These are phyloP conservation scores for Drosophila melanica DNA, from an alignment of 1,140 invertebrate genomes.

Conservation along the genomic window DNA sequence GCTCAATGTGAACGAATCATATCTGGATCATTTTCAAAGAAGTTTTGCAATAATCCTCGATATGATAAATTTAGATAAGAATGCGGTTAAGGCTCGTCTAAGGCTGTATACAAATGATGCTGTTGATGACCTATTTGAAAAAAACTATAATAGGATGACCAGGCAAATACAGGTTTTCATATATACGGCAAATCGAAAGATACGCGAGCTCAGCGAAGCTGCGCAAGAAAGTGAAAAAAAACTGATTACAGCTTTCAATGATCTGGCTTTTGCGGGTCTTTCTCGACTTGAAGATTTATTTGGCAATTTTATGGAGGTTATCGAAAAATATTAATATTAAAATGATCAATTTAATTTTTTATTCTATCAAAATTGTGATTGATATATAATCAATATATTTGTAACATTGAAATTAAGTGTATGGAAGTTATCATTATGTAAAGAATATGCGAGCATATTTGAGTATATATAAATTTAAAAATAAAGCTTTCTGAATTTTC, in stretches of 20 bases:
- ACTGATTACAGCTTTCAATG: conserved; percentile 10
- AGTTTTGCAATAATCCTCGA: not conserved
- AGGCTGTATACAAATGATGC: not conserved
- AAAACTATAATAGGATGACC: not conserved
- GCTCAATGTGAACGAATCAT: not conserved
- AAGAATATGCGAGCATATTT: not conserved
- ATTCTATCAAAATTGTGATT: no score
- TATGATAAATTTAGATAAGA: not conserved
- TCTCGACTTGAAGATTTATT: not conserved
- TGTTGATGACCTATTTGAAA: not conserved
- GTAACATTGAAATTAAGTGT: not conserved
- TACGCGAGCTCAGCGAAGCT: conserved; percentile 2
- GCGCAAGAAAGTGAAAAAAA: conserved; percentile 9
- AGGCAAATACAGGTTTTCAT: not conserved
- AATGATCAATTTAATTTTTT: not conserved
- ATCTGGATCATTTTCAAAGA: not conserved
- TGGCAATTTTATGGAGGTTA: not conserved
- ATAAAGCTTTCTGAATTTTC: not conserved
- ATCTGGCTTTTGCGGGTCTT: conserved; percentile 20
- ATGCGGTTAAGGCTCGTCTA: not conserved
- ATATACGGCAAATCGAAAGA: not conserved
- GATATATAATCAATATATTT: not conserved
- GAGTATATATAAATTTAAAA: not conserved
- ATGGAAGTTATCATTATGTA: not conserved
- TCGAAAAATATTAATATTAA: not conserved